Percentiles rank a stretch among this genome's conserved stretches.
Conservation (phyloP, 2,888 invertebrate genomes). For the Leucoma salicis region DNA sequence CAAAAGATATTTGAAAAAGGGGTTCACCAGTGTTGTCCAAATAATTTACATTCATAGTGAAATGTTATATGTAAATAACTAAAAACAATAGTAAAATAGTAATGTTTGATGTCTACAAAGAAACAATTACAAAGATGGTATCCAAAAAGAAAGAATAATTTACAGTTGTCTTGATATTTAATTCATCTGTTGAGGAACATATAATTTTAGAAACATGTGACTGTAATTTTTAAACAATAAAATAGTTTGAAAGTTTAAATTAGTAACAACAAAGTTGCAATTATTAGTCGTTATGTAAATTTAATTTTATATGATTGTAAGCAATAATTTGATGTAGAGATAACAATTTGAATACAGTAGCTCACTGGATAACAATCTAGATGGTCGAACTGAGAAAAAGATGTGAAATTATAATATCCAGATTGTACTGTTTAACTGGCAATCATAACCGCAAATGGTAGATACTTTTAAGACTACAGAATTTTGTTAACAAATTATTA, state of each 20-base stretch:
- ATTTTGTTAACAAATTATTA: no score
- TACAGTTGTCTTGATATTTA: conserved; percentile 12
- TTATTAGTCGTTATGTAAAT: conserved; percentile 40
- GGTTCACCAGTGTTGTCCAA: no score
- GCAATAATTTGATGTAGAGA: conserved; percentile 30
- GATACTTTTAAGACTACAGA: no score
- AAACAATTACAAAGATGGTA: conserved; percentile 3
- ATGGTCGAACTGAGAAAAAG: conserved; percentile 18
- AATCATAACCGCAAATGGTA: no score
- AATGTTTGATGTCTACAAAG: no score
- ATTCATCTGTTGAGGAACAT: conserved; percentile 14
- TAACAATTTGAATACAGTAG: conserved; percentile 32
- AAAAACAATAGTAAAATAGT: no score
- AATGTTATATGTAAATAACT: no score
- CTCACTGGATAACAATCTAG: conserved; percentile 28
- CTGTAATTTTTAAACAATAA: conserved; percentile 38
- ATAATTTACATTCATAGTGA: no score
- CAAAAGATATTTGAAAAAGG: no score
- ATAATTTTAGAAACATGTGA: conserved; percentile 13
- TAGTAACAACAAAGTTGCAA: conserved; percentile 29
- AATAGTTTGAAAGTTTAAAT: conserved; percentile 29
- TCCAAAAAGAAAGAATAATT: conserved; percentile 2
- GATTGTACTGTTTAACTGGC: background rate
- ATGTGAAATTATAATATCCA: background rate
- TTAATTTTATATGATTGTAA: conserved; percentile 33